Evolutionary conservation across 2,888 invertebrate genomes (phyloP).

Genomic region (Baccha elongata): DNA sequence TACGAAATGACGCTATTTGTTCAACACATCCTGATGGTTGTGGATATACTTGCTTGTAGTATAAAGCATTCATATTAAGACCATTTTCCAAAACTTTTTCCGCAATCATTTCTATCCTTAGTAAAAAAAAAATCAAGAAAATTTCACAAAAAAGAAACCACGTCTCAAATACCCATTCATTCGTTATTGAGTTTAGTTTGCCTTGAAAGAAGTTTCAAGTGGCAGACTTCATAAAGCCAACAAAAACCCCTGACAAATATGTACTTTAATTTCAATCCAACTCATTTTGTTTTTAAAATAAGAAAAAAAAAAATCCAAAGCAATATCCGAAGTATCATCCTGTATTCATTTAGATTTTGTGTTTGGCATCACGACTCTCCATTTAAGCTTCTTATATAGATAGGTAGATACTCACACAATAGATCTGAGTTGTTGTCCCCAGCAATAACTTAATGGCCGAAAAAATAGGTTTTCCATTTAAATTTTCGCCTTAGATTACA

Average conservation of each 20-base stretch:
- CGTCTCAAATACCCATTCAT: not conserved
- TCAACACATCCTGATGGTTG: too few relatives aligned
- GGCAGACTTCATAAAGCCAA: constrained; percentile 28
- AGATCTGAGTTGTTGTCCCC: constrained; percentile 12
- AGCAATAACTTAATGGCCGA: constrained; percentile 56
- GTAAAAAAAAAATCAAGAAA: not conserved
- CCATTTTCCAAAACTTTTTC: too few relatives aligned
- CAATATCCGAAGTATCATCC: constrained; percentile 50
- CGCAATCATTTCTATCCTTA: not conserved
- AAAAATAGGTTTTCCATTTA: constrained; percentile 60
- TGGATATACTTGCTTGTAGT: too few relatives aligned
- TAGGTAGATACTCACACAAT: not conserved
- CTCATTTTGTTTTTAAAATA: constrained; percentile 39
- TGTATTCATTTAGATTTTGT: not conserved
- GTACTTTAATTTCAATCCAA: constrained; percentile 41
- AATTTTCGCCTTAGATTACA: constrained; percentile 39
- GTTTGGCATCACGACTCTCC: constrained; percentile 15
- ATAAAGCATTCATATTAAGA: too few relatives aligned
- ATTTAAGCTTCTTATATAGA: constrained; percentile 16
- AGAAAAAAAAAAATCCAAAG: constrained; percentile 35
- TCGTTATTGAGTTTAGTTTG: constrained; percentile 22
- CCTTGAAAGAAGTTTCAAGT: constrained; percentile 13
- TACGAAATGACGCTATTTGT: too few relatives aligned
- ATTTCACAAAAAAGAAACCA: not conserved
- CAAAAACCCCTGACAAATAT: constrained; percentile 33